Evolutionary conservation across 2,797 vertebrate species (phyloP), one percentile per base, ranked within the genome.

Genomic region (Oceanodroma leucorhoa): DNA sequence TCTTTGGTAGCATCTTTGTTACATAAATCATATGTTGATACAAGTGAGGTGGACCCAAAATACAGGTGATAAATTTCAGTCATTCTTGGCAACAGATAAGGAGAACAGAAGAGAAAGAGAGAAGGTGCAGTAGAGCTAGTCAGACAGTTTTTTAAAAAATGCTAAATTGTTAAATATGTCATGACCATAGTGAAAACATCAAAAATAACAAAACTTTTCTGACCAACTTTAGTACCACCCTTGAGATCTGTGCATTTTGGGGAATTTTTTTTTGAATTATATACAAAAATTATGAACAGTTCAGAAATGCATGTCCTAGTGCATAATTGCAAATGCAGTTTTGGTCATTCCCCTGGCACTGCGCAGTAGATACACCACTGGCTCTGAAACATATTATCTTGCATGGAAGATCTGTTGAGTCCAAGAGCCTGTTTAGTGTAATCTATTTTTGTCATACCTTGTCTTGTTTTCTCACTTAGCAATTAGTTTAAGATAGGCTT

Each of bases 401-500:
- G 41, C 82, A 64, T 20, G 55, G 43, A 76, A 62, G 91, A 69
- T 65, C 95, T 91, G 75, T 75, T 5, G 0, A 81, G 69, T 81
- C 82, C 61, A 34, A 22, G 57, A 83, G 94, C 69, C 92, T 96
- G 92, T 38, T 93, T 20, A 94, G 72, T 90, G 94, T 94, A 55
- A 86, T 62, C 87, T 95, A 91, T 93, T 96, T 96, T 88, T 95
- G 94, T 93, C 87, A 36, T 50, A 48, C 29, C 75, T 86, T 13
- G 50, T 97, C 94, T 91, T 91, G 95, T 93, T 95, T 92, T 94
- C 93, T 94, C 85, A 90, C 89, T 69, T 88, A 51, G 58, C 69
- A 75, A 86, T 93, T 93, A 76, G 93, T 83, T 94, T 51, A 65
- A 93, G 94, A 94, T 94, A 96, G 58, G 40, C 58, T 83, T 89